phyloP scores from a whole-genome alignment of 2,113 vertebrate genomes.

The Microtus richardsoni region DNA sequence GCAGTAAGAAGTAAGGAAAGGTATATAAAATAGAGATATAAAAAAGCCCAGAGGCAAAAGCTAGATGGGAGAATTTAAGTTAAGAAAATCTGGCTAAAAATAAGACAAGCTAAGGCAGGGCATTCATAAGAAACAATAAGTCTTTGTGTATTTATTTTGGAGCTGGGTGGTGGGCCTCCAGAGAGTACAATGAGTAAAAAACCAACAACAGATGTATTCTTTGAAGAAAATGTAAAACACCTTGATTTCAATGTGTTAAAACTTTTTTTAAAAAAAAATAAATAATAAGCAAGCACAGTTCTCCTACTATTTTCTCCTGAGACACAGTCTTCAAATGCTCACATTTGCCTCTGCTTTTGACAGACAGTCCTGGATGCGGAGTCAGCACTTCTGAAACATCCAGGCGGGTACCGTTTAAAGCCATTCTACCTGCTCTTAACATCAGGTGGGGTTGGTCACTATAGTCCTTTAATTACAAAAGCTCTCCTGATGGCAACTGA shows the following conservation, averaged over 20 bases:
- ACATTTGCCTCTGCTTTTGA: not conserved
- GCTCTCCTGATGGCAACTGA: not conserved
- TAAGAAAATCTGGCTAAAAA: no score
- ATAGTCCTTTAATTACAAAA: not conserved
- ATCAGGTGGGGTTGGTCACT: not conserved
- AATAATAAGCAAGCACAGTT: not conserved
- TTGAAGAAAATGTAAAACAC: not conserved
- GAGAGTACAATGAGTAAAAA: no score
- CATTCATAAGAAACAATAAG: no score
- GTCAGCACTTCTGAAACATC: fast-evolving
- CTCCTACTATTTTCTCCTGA: not conserved
- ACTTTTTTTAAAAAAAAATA: not conserved
- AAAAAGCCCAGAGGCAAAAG: no score
- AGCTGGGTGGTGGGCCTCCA: no score
- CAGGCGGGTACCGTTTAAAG: not conserved
- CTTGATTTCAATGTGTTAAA: not conserved
- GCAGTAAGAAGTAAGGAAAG: no score
- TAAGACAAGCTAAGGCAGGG: no score
- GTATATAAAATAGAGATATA: no score
- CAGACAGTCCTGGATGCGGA: not conserved
- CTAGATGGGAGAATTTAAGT: no score
- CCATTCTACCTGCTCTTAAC: fast-evolving
- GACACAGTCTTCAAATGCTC: not conserved
- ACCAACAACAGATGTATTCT: not conserved
- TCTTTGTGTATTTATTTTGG: no score